Base-by-base conservation (phyloP, 2,888 invertebrate genomes). In the Philereme transversata region DNA sequence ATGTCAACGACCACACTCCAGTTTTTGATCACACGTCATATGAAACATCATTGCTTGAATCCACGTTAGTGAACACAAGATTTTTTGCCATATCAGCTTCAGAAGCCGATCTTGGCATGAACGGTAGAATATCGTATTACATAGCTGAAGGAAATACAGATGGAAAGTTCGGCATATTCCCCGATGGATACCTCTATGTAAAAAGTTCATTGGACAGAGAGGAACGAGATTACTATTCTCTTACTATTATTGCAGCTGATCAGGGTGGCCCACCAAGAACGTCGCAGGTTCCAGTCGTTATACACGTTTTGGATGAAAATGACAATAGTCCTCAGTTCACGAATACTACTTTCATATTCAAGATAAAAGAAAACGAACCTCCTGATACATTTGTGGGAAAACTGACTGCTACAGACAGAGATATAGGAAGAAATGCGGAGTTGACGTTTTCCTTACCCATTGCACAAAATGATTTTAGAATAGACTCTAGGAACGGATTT, bases 1-100 rank as follows among this genome's bases (percentile, higher is more conserved):
- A 99, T 83, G 97, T 98, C 3, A 99, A 99, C 84, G 98, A 99
- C 86, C 98, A 99, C 79, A 98, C 98, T 0, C 99, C 99, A 7
- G 96, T 97, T 4, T 99, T 99, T 85, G 97, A 97, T 81, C 96
- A 97, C 73, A 96, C 96, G 0, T 97, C 96, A 10, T 99, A 98
- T 84, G 98, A 99, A 91, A 97, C 97, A 4, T 98, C 98, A 1
- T 86, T 99, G 54, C 87, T 96, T 5, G 99, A 99, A 88, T 97
- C 97, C 0, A 97, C 97, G 4, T 94, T 97, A 2, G 97, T 99
- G 0, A 99, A 99, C 83, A 96, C 96, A 52, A 93, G 97, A 71
- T 98, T 97, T 87, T 98, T 98, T 86, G 96, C 97, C 11, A 93
- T 99, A 43, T 95, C 96, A 10, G 99, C 99, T 4, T 95, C 96